phyloP scores from a whole-genome alignment of 2,113 vertebrate genomes.

The Brevimyrus niger region DNA sequence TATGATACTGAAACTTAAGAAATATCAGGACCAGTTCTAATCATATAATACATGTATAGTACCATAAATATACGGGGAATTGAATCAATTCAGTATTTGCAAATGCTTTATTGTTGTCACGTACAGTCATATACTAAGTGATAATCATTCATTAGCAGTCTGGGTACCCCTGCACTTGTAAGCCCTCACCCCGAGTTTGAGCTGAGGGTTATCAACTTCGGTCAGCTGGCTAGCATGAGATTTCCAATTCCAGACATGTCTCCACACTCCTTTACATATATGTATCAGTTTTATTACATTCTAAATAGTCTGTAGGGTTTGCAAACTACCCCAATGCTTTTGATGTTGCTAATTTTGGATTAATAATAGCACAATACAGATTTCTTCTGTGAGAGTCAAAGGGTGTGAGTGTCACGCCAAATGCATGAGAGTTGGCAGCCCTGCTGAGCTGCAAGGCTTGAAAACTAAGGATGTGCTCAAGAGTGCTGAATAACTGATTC shows the following conservation, averaged over 20 bases:
- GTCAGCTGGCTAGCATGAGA: too few relatives aligned
- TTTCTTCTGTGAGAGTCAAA: too few relatives aligned
- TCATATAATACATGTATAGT: background rate
- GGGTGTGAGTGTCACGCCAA: too few relatives aligned
- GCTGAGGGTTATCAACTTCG: too few relatives aligned
- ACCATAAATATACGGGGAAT: background rate
- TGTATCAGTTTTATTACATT: too few relatives aligned
- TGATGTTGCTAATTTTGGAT: too few relatives aligned
- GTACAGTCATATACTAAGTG: background rate
- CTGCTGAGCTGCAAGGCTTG: background rate
- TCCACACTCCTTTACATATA: too few relatives aligned
- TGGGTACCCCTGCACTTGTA: background rate
- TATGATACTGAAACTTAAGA: background rate
- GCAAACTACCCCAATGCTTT: too few relatives aligned
- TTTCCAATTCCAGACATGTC: too few relatives aligned
- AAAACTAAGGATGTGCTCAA: background rate
- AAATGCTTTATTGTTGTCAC: background rate
- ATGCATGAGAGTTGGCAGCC: too few relatives aligned
- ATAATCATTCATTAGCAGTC: background rate
- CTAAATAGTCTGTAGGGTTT: too few relatives aligned
- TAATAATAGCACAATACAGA: too few relatives aligned
- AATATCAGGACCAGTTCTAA: background rate
- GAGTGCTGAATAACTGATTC: background rate
- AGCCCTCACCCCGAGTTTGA: background rate
- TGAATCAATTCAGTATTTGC: background rate